phyloP scores from a whole-genome alignment of 2,113 vertebrate species.

The Felis catus region F.catus_Fca126_mat1.0 CM031411.1:23266501-23267000 shows the following conservation, averaged over 20 bases:
- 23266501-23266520: background rate
- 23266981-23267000: background rate
- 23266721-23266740: background rate
- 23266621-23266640: background rate
- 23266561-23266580: background rate
- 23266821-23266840: background rate
- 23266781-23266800: background rate
- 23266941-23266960: background rate
- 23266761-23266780: background rate
- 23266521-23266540: background rate
- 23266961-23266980: background rate
- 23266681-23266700: background rate
- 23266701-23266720: background rate
- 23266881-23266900: background rate
- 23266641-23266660: background rate
- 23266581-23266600: constrained; percentile 13
- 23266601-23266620: background rate
- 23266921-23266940: background rate
- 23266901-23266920: background rate
- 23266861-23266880: background rate
- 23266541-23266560: background rate
- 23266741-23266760: background rate
- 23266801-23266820: background rate
- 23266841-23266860: background rate
- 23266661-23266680: background rate